phyloP scores from a whole-genome alignment of 2,888 invertebrate species.

The Cephus nigrinus region DNA sequence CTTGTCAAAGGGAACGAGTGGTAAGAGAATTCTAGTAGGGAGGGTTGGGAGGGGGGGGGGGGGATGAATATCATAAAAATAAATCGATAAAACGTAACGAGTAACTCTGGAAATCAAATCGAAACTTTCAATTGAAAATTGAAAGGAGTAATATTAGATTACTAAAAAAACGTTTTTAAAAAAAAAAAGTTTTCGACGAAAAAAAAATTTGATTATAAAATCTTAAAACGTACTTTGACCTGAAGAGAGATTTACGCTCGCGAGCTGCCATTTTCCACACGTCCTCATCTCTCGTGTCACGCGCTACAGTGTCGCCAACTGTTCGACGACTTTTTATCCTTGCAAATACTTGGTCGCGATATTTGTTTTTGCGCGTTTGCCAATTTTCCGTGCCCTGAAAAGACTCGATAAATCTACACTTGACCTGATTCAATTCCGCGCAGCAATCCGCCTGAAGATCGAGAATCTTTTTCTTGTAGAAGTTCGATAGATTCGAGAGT shows the following conservation, averaged over 20 bases:
- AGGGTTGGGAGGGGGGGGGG: too few species aligned
- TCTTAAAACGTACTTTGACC: conserved; percentile 29
- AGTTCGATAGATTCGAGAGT: conserved; percentile 23
- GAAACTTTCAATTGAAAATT: too few species aligned
- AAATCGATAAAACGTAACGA: too few species aligned
- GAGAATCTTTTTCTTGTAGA: conserved; percentile 41
- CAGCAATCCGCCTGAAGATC: conserved; percentile 43
- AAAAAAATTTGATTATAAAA: too few species aligned
- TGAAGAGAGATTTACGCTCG: conserved; percentile 13
- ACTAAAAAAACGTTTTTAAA: too few species aligned
- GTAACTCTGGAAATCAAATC: too few species aligned
- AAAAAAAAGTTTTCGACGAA: background rate
- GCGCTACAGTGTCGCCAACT: background rate
- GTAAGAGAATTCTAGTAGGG: too few species aligned
- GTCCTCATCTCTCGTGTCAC: background rate
- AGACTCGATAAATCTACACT: conserved; percentile 38
- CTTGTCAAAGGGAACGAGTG: too few species aligned
- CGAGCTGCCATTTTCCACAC: background rate
- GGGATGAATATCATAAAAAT: too few species aligned
- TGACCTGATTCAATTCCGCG: conserved; percentile 39
- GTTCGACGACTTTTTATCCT: background rate
- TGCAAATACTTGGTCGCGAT: background rate
- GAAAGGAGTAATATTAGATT: too few species aligned
- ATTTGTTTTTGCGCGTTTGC: background rate
- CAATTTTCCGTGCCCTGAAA: conserved; percentile 7